Evolutionary conservation across 2,888 invertebrate species (phyloP).

Genomic region (Opisthograptis luteolata): DNA sequence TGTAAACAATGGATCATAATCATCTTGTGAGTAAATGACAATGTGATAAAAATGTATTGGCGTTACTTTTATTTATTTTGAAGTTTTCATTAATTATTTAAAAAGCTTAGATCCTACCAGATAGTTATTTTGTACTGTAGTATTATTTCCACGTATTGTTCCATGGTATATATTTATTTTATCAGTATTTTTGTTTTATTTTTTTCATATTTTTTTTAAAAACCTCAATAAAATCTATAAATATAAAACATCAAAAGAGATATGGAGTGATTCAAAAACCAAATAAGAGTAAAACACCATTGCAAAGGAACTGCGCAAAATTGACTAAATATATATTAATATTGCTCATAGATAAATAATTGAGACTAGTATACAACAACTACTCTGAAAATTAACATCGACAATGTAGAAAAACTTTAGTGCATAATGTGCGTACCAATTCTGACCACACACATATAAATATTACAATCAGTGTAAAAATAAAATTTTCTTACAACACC

Average conservation of each 20-base stretch:
- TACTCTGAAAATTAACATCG: constrained; percentile 10
- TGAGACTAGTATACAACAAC: background rate
- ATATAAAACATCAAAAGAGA: constrained; percentile 43
- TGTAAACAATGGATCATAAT: no score
- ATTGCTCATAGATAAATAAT: constrained; percentile 24
- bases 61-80: background rate
- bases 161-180: constrained; percentile 28
- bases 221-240: constrained; percentile 35
- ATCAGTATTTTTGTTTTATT: constrained; percentile 28
- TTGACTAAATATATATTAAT: constrained; percentile 13
- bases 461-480: constrained; percentile 71
- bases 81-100: constrained; percentile 8
- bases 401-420: constrained; percentile 43
- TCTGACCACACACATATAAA: constrained; percentile 50
- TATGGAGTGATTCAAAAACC: constrained; percentile 42
- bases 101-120: constrained; percentile 50
- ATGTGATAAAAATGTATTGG: background rate
- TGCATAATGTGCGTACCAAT: constrained; percentile 61
- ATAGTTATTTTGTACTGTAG: constrained; percentile 55
- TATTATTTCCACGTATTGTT: constrained; percentile 34
- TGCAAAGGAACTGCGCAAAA: constrained; percentile 14
- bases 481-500: constrained; percentile 64
- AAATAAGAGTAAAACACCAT: constrained; percentile 14
- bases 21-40: background rate
- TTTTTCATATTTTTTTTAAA: constrained; percentile 36